A percentile compares a stretch with the other conserved stretches of the same genome.
phyloP scores from a whole-genome alignment of 2,888 invertebrate species.

The Sepiola atlantica region DNA sequence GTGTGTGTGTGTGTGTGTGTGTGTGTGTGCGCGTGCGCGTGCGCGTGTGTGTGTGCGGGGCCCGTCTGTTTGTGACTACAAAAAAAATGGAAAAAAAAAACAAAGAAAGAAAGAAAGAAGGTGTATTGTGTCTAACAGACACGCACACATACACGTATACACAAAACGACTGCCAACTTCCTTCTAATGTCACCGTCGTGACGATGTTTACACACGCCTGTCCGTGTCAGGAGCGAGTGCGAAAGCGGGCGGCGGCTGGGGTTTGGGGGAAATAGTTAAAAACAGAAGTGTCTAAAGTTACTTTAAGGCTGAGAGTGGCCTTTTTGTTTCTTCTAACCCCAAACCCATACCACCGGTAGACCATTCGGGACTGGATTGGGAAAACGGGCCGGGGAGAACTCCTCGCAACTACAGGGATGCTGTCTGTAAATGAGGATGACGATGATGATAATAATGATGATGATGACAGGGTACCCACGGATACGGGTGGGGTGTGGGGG shows the following conservation, averaged over 20 bases:
- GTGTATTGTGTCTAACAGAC: background rate
- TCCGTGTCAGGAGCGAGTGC: background rate
- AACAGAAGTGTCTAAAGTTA: constrained; percentile 8
- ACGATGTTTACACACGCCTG: background rate
- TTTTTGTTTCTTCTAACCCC: no score
- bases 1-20: background rate
- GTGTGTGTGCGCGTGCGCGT: background rate
- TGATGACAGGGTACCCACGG: background rate
- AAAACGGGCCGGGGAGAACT: background rate
- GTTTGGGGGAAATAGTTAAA: background rate
- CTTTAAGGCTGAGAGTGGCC: background rate
- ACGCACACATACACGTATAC: no score
- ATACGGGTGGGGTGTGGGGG: no score
- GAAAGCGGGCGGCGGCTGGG: background rate
- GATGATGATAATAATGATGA: background rate
- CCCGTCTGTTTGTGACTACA: background rate
- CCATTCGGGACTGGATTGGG: background rate
- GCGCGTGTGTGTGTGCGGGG: background rate
- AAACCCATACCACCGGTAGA: background rate
- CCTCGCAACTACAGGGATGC: background rate
- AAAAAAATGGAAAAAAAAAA: background rate
- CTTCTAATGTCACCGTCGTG: background rate
- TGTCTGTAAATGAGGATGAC: background rate
- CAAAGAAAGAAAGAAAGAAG: no score
- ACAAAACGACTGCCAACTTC: background rate